A percentile compares a stretch with the other conserved stretches of the same genome.
phyloP scores from a whole-genome alignment of 2,797 vertebrate species.

The Agapornis canus region DNA sequence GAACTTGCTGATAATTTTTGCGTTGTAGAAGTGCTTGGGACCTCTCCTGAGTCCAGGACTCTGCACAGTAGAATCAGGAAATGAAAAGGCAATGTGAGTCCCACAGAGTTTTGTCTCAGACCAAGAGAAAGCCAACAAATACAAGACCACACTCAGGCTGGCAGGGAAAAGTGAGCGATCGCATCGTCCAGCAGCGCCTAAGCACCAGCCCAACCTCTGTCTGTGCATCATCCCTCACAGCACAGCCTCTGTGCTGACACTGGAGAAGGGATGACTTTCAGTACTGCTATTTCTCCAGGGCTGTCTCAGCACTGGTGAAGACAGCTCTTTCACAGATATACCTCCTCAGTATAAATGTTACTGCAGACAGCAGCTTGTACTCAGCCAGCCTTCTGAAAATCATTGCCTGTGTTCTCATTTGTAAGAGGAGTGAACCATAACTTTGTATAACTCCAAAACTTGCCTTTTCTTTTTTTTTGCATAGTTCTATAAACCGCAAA shows the following conservation, averaged over 20 bases:
- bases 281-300: background rate
- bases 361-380: background rate
- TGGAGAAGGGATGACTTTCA: background rate
- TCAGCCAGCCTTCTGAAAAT: background rate
- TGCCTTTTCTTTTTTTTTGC: background rate
- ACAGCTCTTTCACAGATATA: background rate
- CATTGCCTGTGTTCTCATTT: background rate
- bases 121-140: background rate
- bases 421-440: background rate
- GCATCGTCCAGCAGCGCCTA: background rate
- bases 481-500: slow-evolving; percentile 27
- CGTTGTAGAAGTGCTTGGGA: background rate
- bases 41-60: background rate
- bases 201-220: background rate
- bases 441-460: background rate
- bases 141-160: accelerated
- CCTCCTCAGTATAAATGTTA: background rate
- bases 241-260: background rate
- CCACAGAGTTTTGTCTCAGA: background rate
- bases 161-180: background rate
- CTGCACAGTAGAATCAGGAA: background rate
- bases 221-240: accelerated
- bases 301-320: background rate
- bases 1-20: background rate
- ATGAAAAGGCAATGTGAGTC: background rate